These are phyloP conservation scores for Florisuga fusca DNA, from an alignment of 2,797 vertebrate genomes.

Conservation along the genomic window DNA sequence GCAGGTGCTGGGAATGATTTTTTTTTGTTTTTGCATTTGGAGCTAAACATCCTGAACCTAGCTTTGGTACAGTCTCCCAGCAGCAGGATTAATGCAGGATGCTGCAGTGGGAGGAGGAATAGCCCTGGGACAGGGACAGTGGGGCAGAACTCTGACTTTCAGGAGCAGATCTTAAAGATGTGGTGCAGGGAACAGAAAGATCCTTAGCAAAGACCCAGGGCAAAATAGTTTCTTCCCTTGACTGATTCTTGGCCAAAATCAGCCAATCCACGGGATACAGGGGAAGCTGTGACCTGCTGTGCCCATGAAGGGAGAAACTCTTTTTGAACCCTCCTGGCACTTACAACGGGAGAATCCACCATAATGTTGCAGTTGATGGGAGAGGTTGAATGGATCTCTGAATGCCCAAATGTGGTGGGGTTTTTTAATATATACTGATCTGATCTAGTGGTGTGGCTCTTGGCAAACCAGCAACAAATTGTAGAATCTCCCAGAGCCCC, in stretches of 20 bases:
- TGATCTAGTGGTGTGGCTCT: background rate
- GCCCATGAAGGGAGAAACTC: background rate
- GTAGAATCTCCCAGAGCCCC: background rate
- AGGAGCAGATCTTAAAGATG: background rate
- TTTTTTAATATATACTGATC: background rate
- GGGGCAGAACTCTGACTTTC: no score
- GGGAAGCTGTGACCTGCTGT: background rate
- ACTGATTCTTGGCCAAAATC: background rate
- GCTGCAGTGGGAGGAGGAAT: background rate
- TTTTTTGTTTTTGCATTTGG: background rate
- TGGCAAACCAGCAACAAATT: background rate
- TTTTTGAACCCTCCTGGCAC: background rate
- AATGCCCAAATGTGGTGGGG: background rate
- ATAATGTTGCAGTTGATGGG: background rate
- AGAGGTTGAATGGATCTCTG: background rate
- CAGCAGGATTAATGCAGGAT: background rate
- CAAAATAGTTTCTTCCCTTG: background rate
- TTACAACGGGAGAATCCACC: background rate
- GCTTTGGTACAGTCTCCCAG: background rate
- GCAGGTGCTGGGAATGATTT: background rate
- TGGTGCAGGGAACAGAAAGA: background rate
- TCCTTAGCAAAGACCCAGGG: background rate
- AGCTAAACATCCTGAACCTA: background rate
- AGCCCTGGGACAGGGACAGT: no score
- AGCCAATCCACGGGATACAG: background rate